Evolutionary conservation across 1,140 invertebrate genomes (phyloP).

Genomic region (Macrosteles quadrilineatus): DNA sequence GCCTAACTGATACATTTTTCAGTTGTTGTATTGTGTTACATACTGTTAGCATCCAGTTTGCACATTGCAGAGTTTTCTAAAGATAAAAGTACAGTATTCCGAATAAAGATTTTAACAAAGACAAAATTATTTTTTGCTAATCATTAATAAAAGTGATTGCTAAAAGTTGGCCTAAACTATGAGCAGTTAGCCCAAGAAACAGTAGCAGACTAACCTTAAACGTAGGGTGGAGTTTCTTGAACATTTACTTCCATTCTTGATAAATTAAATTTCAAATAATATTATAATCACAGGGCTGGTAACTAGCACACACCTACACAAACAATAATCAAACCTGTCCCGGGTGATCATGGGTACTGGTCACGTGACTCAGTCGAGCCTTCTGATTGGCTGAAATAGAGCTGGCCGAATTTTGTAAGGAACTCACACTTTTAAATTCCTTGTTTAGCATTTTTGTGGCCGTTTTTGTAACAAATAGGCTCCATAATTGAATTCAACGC

Average conservation of each 20-base stretch:
- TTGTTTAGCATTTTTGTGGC: no score
- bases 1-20: neutral
- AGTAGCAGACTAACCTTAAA: conserved; percentile 9
- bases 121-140: neutral
- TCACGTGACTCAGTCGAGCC: neutral
- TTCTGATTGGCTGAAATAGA: neutral
- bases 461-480: neutral
- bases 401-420: no score
- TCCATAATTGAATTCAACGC: neutral
- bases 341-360: neutral
- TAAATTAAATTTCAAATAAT: neutral
- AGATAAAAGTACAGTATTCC: conserved; percentile 9
- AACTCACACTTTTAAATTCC: no score
- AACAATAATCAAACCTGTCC: neutral
- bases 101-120: conserved; percentile 3
- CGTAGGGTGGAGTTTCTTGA: conserved; percentile 4
- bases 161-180: conserved; percentile 15
- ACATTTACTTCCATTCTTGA: conserved; percentile 1
- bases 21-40: conserved; percentile 5
- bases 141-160: neutral
- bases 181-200: neutral
- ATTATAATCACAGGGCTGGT: neutral
- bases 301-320: neutral
- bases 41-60: conserved; percentile 12
- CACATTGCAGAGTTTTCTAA: neutral